Evolutionary conservation across 2,797 vertebrate genomes (phyloP).

Genomic region (Enoplosus armatus): DNA sequence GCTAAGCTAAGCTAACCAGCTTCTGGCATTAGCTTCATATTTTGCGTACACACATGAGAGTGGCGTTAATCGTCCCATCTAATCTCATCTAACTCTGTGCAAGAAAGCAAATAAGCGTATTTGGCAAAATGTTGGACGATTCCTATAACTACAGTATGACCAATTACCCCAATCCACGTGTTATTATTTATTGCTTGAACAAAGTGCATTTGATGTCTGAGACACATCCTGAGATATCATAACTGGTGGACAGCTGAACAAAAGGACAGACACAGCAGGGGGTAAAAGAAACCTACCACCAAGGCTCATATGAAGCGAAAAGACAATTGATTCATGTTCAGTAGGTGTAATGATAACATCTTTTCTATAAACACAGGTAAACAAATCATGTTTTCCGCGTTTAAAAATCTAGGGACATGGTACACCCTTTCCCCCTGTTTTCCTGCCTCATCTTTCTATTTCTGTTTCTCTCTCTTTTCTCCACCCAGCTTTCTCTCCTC

Average conservation of each 20-base stretch:
- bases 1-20: not conserved
- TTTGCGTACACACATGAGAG: not conserved
- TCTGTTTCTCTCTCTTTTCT: conserved; percentile 28
- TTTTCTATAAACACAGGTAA: not conserved
- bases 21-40: not conserved
- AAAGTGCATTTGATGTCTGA: conserved; percentile 21
- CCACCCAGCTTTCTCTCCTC: conserved; percentile 42
- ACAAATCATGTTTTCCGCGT: conserved; percentile 8
- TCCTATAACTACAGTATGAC: not conserved
- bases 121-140: not conserved
- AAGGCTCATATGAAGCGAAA: conserved; percentile 15
- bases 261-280: conserved; percentile 15
- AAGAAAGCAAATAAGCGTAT: not conserved
- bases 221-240: conserved; percentile 29
- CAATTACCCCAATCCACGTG: not conserved
- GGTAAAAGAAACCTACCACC: conserved; percentile 5
- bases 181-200: not conserved
- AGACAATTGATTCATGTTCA: not conserved
- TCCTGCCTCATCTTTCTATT: conserved; percentile 13
- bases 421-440: conserved; percentile 4
- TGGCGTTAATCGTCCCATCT: not conserved
- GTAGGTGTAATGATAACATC: conserved; percentile 8
- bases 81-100: not conserved
- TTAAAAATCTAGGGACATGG: not conserved
- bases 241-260: conserved; percentile 21